Percentiles rank a stretch among this genome's conserved stretches.
phyloP scores from a whole-genome alignment of 2,888 invertebrate genomes.

The Halocaridina rubra region DNA sequence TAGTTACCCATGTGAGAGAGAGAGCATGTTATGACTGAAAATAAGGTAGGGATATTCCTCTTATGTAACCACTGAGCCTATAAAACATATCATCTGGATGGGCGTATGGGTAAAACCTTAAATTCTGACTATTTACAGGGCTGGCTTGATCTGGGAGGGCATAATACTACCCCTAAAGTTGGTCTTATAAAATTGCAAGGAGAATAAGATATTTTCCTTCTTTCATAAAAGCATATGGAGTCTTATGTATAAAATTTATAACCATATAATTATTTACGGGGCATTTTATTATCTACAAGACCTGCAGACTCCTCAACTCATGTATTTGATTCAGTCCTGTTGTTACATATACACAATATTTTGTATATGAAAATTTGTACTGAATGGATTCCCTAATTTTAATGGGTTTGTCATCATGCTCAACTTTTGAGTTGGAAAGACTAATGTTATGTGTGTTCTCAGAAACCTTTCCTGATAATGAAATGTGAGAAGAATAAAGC shows the following conservation, averaged over 20 bases:
- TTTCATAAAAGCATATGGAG: too few relatives aligned
- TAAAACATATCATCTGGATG: too few relatives aligned
- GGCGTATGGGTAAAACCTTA: too few relatives aligned
- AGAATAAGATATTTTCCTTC: too few relatives aligned
- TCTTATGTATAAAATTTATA: background rate
- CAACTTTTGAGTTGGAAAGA: constrained; percentile 29
- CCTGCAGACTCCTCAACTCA: constrained; percentile 1
- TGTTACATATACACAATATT: too few relatives aligned
- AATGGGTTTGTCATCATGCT: constrained; percentile 26
- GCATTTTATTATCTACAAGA: background rate
- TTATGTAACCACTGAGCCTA: too few relatives aligned
- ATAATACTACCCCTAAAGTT: background rate
- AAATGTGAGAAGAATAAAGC: background rate
- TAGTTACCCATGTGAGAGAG: too few relatives aligned
- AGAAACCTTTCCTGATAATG: constrained; percentile 14
- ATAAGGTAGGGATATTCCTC: too few relatives aligned
- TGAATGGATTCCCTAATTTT: constrained; percentile 2
- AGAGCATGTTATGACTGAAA: too few relatives aligned
- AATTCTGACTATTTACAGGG: background rate
- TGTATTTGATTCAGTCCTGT: too few relatives aligned
- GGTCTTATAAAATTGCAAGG: background rate
- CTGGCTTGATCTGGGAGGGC: background rate
- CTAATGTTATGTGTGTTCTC: constrained; percentile 18
- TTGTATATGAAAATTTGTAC: constrained; percentile 30
- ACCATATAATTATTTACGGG: background rate